Base-by-base conservation (phyloP, 2,797 vertebrate genomes). In the Pseudochromis fuscus region DNA sequence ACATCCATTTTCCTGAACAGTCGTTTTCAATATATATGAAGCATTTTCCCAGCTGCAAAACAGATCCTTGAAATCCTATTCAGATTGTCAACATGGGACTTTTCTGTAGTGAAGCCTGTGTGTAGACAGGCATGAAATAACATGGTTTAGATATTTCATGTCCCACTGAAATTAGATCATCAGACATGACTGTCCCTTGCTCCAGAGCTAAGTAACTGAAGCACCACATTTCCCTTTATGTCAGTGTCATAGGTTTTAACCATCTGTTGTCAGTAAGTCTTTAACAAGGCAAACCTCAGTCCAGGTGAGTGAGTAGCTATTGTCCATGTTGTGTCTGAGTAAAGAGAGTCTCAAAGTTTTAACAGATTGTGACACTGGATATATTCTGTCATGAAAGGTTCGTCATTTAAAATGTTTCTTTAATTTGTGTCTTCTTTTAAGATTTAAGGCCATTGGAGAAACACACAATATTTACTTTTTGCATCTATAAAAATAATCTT, bases 61-160 rank as follows among this genome's bases (percentile, higher is more conserved):
- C 79, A 83, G 61, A 88, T 84, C 69, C 66, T 77, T 74, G 76
- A 88, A 89, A 86, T 89, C 81, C 73, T 68, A 75, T 88, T 87
- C 65, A 63, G 63, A 78, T 55, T 81, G 77, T 88, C 87, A 86
- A 83, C 83, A 60, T 71, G 60, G 66, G 72, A 70, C 63, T 49
- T 88, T 88, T 75, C 79, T 84, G 63, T 74, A 65, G 62, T 57
- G 70, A 83, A 51, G 73, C 55, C 31, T 38, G 58, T 83, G 87
- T 84, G 82, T 75, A 84, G 87, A 91, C 87, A 88, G 67, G 87
- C 88, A 89, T 90, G 87, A 92, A 92, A 94, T 92, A 88, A 87
- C 78, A 82, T 76, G 72, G 82, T 89, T 90, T 89, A 81, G 73
- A 90, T 89, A 85, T 91, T 84, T 91, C 86, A 82, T 87, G 78